Base-by-base conservation (phyloP, 2,797 vertebrate genomes). In the Darevskia nairensis region DNA sequence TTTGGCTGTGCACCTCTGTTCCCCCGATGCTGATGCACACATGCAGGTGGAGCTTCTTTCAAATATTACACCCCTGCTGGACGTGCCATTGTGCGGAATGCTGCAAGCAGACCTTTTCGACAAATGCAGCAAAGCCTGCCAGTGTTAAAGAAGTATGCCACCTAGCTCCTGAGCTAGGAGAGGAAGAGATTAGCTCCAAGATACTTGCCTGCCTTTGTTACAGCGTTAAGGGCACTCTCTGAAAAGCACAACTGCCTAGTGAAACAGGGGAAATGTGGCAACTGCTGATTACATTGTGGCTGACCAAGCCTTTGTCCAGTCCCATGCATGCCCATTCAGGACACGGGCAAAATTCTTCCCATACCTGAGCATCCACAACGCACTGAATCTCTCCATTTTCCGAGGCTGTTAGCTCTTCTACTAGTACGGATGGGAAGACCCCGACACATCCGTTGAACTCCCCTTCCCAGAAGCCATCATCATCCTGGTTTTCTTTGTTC, bases 401-500 rank as follows among this genome's bases (percentile, higher is more conserved):
- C 0, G 98, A 94, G 29, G 96, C 90, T 0, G 96, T 97, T 39
- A 99, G 97, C 88, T 99, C 99, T 90, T 99, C 99, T 1, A 99
- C 99, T 88, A 99, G 90, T 76, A 99, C 98, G 0, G 98, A 99
- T 0, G 99, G 99, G 96, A 99, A 99, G 91, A 99, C 98, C 0
- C 99, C 99, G 7, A 99, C 90, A 0, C 97, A 96, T 0, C 98
- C 98, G 0, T 96, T 98, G 94, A 99, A 98, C 92, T 99, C 99
- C 2, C 99, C 99, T 94, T 99, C 98, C 99, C 99, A 99, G 96
- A 99, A 99, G n/a, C 99, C 99, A 17, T 99, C 99, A 0, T 99
- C 99, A 1, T 98, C 98, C 94, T 99, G 99, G 87, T 98, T 99
- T 92, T 99, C 98, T 81, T 99, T 98, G 96, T 97, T 99, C 93